Percentiles rank a stretch among this genome's conserved stretches.
Evolutionary conservation across 2,888 invertebrate species (phyloP).

Genomic region (Lithodes maja): DNA sequence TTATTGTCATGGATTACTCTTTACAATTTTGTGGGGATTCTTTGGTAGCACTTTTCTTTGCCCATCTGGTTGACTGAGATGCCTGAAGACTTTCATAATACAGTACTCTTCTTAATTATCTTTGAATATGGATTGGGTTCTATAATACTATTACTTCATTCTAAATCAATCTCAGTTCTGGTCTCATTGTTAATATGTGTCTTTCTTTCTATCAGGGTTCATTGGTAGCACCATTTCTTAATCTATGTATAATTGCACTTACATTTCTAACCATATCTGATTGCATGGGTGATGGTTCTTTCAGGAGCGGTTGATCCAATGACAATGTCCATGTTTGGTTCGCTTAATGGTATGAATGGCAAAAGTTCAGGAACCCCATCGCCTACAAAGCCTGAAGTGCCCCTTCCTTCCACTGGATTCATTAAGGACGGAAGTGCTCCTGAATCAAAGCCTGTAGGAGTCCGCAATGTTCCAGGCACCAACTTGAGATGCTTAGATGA

Average conservation of each 20-base stretch:
- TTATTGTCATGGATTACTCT: too few species aligned
- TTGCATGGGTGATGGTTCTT: slow-evolving; percentile 68
- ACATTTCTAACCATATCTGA: slow-evolving; percentile 33
- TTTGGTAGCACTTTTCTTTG: too few species aligned
- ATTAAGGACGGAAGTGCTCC: slow-evolving; percentile 51
- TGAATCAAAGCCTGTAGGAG: slow-evolving; percentile 61
- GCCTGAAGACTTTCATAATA: too few species aligned
- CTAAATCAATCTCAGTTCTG: too few species aligned
- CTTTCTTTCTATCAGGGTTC: slow-evolving; percentile 6
- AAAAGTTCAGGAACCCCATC: slow-evolving; percentile 70
- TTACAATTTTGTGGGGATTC: too few species aligned
- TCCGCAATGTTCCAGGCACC: slow-evolving; percentile 68
- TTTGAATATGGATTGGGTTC: too few species aligned
- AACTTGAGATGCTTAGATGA: slow-evolving; percentile 70
- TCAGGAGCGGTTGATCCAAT: slow-evolving; percentile 68
- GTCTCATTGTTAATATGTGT: not conserved
- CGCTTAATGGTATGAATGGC: slow-evolving; percentile 70
- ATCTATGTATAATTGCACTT: slow-evolving; percentile 25
- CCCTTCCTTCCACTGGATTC: slow-evolving; percentile 51
- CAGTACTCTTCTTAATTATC: too few species aligned
- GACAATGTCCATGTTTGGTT: slow-evolving; percentile 70
- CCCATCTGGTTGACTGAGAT: too few species aligned
- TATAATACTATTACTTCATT: too few species aligned
- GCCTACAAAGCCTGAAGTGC: slow-evolving; percentile 69
- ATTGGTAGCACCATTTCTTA: slow-evolving; percentile 11